Evolutionary conservation across 92 coral and sea anemone species (phyloP), one percentile per base, ranked within the genome.

Genomic region (Isaurus tuberculatus): DNA sequence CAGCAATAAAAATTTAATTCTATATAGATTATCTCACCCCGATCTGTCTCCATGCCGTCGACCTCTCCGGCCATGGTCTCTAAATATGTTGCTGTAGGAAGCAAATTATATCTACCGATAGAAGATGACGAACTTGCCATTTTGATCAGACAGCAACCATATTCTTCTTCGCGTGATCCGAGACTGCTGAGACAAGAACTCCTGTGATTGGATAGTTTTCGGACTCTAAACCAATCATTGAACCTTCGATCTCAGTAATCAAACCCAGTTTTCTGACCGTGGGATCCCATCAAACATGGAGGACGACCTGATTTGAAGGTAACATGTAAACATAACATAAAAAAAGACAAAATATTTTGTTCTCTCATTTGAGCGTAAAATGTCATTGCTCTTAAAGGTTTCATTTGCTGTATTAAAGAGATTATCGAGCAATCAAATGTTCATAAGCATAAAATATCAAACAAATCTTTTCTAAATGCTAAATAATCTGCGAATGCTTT

Each of bases 41-140:
- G 34, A 26, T 43, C 37, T 16, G 60, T 72, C 60, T 34, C 23
- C 61, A 43, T 26, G 51, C 60, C 60, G 32, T 19, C 43, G 6
- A 44, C 36, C 27, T 72, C 78, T 27, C 57, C 37, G 5, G 10
- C 36, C 58, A 72, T 19, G 53, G 22, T 14, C n/a, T 72, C 60
- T 26, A 72, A 25, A 0, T 34, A 43, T 16, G 78, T 27, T 14
- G 78, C 53, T 13, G 78, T 34, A 10, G 78, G 78, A 43, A 72
- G 78, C 60, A 72, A 48, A 22, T 72, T 72, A 11, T 72, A 72
- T 43, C 27, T 72, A 26, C 78, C 78, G 44, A 72, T 23, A 27
- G 61, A 44, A 43, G 78, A 26, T 5, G 78, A 72, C 8, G 22
- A 23, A 42, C 58, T 22, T 6, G 34, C 60, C 78, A 72, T 72